Evolutionary conservation across 2,888 invertebrate species (phyloP).

Genomic region (Onchidella celtica): DNA sequence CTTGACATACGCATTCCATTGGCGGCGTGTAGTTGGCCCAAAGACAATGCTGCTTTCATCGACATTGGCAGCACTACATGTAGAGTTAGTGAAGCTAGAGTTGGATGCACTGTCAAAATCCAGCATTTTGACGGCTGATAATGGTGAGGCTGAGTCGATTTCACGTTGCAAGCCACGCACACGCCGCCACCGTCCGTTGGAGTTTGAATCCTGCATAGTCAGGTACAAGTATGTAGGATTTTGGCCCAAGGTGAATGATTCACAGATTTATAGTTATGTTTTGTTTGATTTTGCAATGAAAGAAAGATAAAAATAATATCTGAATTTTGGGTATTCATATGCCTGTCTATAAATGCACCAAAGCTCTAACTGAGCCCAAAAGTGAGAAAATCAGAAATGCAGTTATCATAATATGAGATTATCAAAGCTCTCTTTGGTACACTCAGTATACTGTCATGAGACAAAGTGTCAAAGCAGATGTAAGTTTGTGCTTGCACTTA

Average conservation of each 20-base stretch:
- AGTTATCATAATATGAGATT: too few species aligned
- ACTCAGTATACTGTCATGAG: too few species aligned
- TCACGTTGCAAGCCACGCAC: constrained; percentile 35
- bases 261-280: too few species aligned
- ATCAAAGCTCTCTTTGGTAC: too few species aligned
- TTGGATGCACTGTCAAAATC: constrained; percentile 75
- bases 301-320: too few species aligned
- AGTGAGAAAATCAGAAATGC: not conserved
- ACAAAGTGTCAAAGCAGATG: too few species aligned
- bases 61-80: not conserved
- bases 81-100: constrained; percentile 61
- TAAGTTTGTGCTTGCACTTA: too few species aligned
- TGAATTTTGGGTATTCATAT: not conserved
- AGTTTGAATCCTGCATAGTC: constrained; percentile 46
- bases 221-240: not conserved
- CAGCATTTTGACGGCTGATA: constrained; percentile 65
- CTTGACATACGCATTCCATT: constrained; percentile 87
- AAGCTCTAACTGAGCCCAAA: not conserved
- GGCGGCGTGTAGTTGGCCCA: constrained; percentile 87
- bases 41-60: constrained; percentile 73
- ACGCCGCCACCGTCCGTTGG: constrained; percentile 35
- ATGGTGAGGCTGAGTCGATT: constrained; percentile 24
- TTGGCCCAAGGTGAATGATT: too few species aligned
- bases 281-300: too few species aligned
- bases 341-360: not conserved